phyloP scores from a whole-genome alignment of 2,888 invertebrate genomes.

The Enchytraeus crypticus region DNA sequence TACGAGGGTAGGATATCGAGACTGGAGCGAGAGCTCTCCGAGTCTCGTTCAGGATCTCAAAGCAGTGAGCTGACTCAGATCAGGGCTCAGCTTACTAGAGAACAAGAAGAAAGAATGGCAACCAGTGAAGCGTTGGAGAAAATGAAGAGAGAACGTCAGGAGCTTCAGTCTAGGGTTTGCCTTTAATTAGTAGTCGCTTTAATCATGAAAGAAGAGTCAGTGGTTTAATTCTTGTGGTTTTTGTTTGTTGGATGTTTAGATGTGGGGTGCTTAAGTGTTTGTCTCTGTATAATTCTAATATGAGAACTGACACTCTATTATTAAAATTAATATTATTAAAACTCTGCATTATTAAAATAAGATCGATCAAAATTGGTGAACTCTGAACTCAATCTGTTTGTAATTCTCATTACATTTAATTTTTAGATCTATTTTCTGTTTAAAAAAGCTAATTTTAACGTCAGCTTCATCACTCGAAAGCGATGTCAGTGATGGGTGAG shows the following conservation, averaged over 20 bases:
- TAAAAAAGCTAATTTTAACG: too few relatives aligned
- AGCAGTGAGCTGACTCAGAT: neutral
- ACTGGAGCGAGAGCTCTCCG: conserved; percentile 10
- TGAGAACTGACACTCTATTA: neutral
- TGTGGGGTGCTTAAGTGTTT: neutral
- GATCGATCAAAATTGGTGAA: neutral
- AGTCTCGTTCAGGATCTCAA: neutral
- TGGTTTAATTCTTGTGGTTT: too few relatives aligned
- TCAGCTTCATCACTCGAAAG: too few relatives aligned
- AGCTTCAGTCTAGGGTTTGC: conserved; percentile 36
- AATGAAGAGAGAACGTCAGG: conserved; percentile 29
- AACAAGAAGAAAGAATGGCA: neutral
- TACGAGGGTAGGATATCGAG: conserved; percentile 6
- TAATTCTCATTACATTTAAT: too few relatives aligned
- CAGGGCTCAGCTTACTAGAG: neutral
- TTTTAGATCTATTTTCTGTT: too few relatives aligned
- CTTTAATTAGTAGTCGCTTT: neutral
- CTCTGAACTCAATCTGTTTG: neutral
- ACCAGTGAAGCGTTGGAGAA: neutral
- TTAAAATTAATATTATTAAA: neutral
- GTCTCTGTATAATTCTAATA: neutral
- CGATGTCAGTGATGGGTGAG: too few relatives aligned
- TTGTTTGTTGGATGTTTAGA: neutral
- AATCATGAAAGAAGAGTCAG: too few relatives aligned
- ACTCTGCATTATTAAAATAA: neutral